Evolutionary conservation across 2,888 invertebrate species (phyloP).

Genomic region (Sesamia inferens): DNA sequence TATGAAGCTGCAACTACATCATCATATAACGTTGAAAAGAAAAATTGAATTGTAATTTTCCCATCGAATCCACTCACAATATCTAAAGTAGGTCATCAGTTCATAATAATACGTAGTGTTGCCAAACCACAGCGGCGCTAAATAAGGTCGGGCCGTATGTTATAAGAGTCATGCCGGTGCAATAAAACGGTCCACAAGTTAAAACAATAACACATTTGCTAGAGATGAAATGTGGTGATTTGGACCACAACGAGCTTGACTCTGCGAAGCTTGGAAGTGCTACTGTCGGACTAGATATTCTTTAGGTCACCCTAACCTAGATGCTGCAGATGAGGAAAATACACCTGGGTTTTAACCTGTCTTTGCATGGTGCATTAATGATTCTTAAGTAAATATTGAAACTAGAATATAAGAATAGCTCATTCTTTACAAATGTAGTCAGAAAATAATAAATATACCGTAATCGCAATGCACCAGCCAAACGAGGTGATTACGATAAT

Average conservation of each 20-base stretch:
- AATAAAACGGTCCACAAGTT: slow-evolving; percentile 77
- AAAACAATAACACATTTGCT: slow-evolving; percentile 85
- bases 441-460: slow-evolving; percentile 15
- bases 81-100: slow-evolving; percentile 56
- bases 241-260: slow-evolving; percentile 66
- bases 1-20: slow-evolving; percentile 1
- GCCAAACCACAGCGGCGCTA: slow-evolving; percentile 69
- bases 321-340: slow-evolving; percentile 17
- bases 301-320: slow-evolving; percentile 65
- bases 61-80: slow-evolving; percentile 55
- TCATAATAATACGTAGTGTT: slow-evolving; percentile 40
- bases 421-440: slow-evolving; percentile 4
- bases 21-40: slow-evolving; percentile 33
- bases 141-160: slow-evolving; percentile 71
- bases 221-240: slow-evolving; percentile 75
- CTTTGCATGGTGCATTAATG: slow-evolving; percentile 30
- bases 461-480: slow-evolving; percentile 14
- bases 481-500: slow-evolving; percentile 6
- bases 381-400: slow-evolving; percentile 18
- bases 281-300: slow-evolving; percentile 68
- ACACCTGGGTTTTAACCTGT: slow-evolving; percentile 27
- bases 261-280: slow-evolving; percentile 52
- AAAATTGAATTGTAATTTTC: slow-evolving; percentile 48
- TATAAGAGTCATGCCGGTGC: slow-evolving; percentile 65
- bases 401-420: slow-evolving; percentile 4